Conservation (phyloP, 2,888 invertebrate genomes). For the Pyrochroa serraticornis region DNA sequence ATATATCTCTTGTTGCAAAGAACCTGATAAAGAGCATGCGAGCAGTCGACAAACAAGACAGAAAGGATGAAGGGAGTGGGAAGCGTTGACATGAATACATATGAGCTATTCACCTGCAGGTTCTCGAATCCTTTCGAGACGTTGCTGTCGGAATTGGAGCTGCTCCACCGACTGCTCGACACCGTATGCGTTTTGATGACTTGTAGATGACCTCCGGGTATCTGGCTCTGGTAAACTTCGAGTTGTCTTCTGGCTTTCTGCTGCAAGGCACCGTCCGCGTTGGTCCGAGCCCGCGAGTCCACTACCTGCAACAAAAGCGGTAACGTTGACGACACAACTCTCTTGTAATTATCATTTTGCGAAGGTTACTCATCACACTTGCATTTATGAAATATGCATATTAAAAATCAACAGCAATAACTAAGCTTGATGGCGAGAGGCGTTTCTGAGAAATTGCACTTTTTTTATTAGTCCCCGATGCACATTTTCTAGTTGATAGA, state of each 20-base stretch:
- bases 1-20: too few relatives aligned
- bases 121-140: slow-evolving; percentile 48
- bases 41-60: too few relatives aligned
- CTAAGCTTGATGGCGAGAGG: too few relatives aligned
- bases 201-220: slow-evolving; percentile 71
- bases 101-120: slow-evolving; percentile 49
- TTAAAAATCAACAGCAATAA: slow-evolving; percentile 4
- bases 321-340: slow-evolving; percentile 9
- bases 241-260: slow-evolving; percentile 64
- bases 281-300: slow-evolving; percentile 61
- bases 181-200: slow-evolving; percentile 70
- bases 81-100: not conserved
- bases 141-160: slow-evolving; percentile 24
- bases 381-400: slow-evolving; percentile 26
- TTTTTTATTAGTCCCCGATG: too few relatives aligned
- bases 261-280: slow-evolving; percentile 60
- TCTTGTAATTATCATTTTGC: slow-evolving; percentile 40
- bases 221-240: slow-evolving; percentile 74
- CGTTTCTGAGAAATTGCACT: too few relatives aligned
- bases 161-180: slow-evolving; percentile 51
- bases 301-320: slow-evolving; percentile 57
- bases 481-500: too few relatives aligned
- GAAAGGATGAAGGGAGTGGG: not conserved
- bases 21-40: too few relatives aligned
- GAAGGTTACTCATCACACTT: slow-evolving; percentile 43